Conservation (phyloP, 1,140 invertebrate species). For the Drosophila dunni region DNA sequence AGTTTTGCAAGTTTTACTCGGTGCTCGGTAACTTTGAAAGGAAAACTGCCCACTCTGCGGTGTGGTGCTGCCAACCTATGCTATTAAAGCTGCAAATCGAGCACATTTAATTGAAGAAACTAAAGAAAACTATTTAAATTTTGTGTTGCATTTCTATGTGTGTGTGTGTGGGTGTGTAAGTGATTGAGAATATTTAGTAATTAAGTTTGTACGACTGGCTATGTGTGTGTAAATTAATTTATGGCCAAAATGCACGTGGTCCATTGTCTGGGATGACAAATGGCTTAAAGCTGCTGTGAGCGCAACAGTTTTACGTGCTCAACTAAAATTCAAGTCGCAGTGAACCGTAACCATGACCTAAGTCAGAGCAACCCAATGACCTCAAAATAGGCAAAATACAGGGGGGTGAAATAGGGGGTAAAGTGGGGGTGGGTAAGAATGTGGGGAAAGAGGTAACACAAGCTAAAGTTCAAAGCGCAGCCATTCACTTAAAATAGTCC, state of each 20-base stretch:
- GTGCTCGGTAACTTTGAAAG: too few relatives aligned
- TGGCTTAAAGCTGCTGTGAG: conserved; percentile 15
- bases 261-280: conserved; percentile 39
- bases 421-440: neutral
- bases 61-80: neutral
- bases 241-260: conserved; percentile 33
- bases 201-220: neutral
- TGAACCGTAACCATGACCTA: conserved; percentile 50
- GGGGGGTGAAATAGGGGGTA: too few relatives aligned
- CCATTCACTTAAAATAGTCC: conserved; percentile 44
- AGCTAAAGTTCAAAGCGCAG: conserved; percentile 51
- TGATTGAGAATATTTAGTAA: conserved; percentile 28
- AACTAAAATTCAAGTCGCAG: conserved; percentile 13
- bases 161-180: too few relatives aligned
- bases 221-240: conserved; percentile 22
- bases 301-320: conserved; percentile 48
- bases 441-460: neutral
- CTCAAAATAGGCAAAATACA: conserved; percentile 22
- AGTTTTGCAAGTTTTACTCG: too few relatives aligned
- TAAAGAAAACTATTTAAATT: conserved; percentile 17
- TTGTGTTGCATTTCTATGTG: conserved; percentile 1
- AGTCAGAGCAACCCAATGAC: conserved; percentile 43
- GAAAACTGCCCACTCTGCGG: too few relatives aligned
- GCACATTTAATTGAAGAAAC: neutral
- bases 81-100: neutral